Base-by-base conservation (phyloP, 2,797 vertebrate genomes). In the Hyperoplus immaculatus region DNA sequence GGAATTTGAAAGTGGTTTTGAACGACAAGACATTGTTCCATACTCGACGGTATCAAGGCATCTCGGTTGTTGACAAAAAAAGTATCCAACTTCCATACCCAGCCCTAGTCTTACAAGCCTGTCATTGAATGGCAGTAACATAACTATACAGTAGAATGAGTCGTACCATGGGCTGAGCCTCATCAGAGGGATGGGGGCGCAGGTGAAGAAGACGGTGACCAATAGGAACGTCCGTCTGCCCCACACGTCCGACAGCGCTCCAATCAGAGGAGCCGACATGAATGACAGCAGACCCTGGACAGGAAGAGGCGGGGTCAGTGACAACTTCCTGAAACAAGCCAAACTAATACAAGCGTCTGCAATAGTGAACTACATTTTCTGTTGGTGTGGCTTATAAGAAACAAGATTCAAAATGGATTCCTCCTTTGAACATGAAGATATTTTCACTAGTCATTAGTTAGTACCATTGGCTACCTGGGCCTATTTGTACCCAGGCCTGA, bases 191-290 rank as follows among this genome's bases (percentile, higher is more conserved):
- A 97, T 97, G 0, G 97, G 97, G 0, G 96, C 97, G 54, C 97
- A 97, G 0, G 97, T 97, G 91, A 97, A 97, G 92, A 97, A 97
- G 83, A 97, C 97, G 0, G 97, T 97, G 83, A 97, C 94, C 74
- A 97, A 89, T 57, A 97, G 94, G 93, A 97, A 97, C 64, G 96
- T 96, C 75, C 97, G 96, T 69, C 97, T 93, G 73, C 97, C 97
- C 97, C 97, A 97, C 61, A 97, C 96, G 50, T 97, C 97, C 7
- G 97, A 97, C 85, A 97, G 84, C 0, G 97, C 97, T 74, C 97
- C 97, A 81, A 97, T 97, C 88, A 97, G 93, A 0, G 97, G 97
- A 84, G 97, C 97, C 41, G 96, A 97, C 93, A 97, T 95, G 92
- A 97, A 97, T 0, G 97, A 97, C 87, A 97, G 91, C 85, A 97